phyloP scores from a whole-genome alignment of 2,888 invertebrate species.

The Xanthostigma xanthostigma region DNA sequence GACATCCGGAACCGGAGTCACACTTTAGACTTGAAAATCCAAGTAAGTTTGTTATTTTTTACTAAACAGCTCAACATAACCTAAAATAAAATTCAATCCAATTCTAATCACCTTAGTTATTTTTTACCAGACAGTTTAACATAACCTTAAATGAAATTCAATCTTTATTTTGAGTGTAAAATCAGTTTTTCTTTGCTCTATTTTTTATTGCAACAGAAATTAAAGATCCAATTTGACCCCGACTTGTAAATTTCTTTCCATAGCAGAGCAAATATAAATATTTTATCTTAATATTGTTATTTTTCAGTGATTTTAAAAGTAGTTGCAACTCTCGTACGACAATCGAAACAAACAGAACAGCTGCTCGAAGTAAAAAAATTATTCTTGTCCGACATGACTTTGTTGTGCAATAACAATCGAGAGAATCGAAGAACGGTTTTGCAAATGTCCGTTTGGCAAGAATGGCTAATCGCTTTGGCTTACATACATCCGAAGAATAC shows the following conservation, averaged over 20 bases:
- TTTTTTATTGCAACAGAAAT: too few relatives aligned
- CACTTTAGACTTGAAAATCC: slow-evolving; percentile 93
- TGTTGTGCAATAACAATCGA: slow-evolving; percentile 89
- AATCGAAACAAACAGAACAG: slow-evolving; percentile 88
- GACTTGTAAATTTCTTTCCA: too few relatives aligned
- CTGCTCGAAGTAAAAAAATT: slow-evolving; percentile 86
- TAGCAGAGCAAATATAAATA: too few relatives aligned
- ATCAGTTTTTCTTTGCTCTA: too few relatives aligned
- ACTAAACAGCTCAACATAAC: neutral
- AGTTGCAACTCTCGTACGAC: slow-evolving; percentile 89
- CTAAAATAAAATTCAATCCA: neutral
- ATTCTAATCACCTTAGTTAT: too few relatives aligned
- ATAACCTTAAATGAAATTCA: too few relatives aligned
- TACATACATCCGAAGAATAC: slow-evolving; percentile 93
- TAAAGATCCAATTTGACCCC: too few relatives aligned
- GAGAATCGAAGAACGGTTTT: slow-evolving; percentile 94
- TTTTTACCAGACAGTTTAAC: too few relatives aligned
- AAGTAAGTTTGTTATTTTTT: slow-evolving; percentile 43
- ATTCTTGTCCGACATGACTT: slow-evolving; percentile 96
- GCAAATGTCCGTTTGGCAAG: slow-evolving; percentile 99
- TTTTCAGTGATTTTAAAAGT: slow-evolving; percentile 92
- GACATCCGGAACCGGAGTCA: slow-evolving; percentile 90
- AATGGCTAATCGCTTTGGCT: slow-evolving; percentile 97
- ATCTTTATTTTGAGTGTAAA: neutral
- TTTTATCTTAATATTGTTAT: slow-evolving; percentile 8